A percentile compares a stretch with the other conserved stretches of the same genome.
These are phyloP conservation scores for Montipora cactus DNA, from an alignment of 64 coral and sea anemone genomes.

Conservation along the genomic window DNA sequence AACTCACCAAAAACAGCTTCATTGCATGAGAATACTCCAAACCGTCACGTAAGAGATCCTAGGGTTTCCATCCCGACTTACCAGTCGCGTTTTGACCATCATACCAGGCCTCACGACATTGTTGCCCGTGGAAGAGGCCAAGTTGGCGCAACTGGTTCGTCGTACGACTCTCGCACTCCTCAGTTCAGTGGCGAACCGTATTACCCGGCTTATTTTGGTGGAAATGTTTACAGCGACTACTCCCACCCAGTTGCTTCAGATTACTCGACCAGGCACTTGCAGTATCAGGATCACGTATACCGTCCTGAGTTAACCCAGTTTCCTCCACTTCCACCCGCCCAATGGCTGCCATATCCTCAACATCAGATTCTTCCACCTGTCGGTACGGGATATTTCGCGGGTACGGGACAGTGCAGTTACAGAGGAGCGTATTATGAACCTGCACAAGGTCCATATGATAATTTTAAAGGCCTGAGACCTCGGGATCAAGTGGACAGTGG, in stretches of 20 bases:
- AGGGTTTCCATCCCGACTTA: neutral
- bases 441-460: neutral
- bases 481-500: slow-evolving; percentile 32
- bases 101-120: neutral
- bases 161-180: neutral
- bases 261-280: neutral
- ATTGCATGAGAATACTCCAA: neutral
- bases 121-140: slow-evolving; percentile 4
- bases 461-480: neutral
- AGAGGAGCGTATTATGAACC: neutral
- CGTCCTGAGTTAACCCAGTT: neutral
- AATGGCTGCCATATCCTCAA: slow-evolving; percentile 2
- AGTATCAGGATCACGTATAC: neutral
- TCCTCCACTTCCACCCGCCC: slow-evolving; percentile 6
- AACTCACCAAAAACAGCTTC: neutral
- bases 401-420: slow-evolving; percentile 10
- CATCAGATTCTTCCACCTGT: neutral
- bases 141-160: neutral
- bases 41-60: neutral
- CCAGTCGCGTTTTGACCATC: neutral
- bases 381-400: slow-evolving; percentile 9
- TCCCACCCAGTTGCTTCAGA: neutral
- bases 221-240: slow-evolving; percentile 31
- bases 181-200: neutral
- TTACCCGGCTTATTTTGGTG: slow-evolving; percentile 8